Evolutionary conservation across 2,797 vertebrate species (phyloP), one percentile per base, ranked within the genome.

Genomic region (Gallirallus australis): DNA sequence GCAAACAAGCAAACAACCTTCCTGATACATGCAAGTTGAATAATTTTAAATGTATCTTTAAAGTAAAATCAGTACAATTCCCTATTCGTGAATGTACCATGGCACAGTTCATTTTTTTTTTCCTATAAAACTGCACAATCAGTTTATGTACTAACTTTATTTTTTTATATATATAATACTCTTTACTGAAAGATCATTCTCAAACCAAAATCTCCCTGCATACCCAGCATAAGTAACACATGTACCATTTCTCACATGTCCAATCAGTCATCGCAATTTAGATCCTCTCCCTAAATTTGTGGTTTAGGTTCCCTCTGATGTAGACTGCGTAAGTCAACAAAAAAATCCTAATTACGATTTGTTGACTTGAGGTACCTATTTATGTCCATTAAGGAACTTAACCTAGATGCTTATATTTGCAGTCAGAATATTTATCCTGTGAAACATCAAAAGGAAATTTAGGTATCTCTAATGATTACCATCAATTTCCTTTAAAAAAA

Each of bases 1-100:
- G 5, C 5, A 25, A n/a, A 1, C 5, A 12, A 39, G 23, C 6
- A 20, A 52, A 4, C 5, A 28, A 30, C 2, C 4, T 33, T 27
- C 48, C 5, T 31, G 20, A 48, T 37, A 33, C 12, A 28, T 31
- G 7, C 2, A 61, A 56, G 6, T 2, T 19, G 4, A 27, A 37
- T n/a, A 3, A 37, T 52, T 56, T 52, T 30, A 90, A 80, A 75
- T 27, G 5, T 14, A 61, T 2, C 9, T 47, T 33, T 30, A 27
- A 7, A 37, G 35, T 35, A 66, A 47, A 72, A 54, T 40, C 14
- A 19, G 16, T 71, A 13, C 17, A 27, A 45, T 59, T 61, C 5
- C 25, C 2, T 77, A 9, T 13, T 50, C 57, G 13, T 60, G 30
- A 48, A 15, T 28, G 6, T 28, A 50, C 40, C 4, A 31, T 1